Conservation (phyloP, 2,113 vertebrate species). For the Thinocorus orbignyianus region DNA sequence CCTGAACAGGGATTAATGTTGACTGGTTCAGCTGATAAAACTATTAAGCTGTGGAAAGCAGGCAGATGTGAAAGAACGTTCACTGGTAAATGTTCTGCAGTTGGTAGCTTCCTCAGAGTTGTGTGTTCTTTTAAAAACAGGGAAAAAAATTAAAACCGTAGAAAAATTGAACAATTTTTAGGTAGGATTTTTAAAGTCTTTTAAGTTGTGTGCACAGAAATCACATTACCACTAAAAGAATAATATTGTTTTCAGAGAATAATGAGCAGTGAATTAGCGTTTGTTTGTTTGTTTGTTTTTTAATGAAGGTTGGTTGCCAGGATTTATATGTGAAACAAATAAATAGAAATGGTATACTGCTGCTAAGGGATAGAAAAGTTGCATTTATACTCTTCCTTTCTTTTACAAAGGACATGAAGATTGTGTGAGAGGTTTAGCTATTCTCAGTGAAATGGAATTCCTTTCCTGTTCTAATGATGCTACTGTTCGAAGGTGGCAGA, state of each 20-base stretch:
- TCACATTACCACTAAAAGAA: neutral
- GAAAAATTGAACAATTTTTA: neutral
- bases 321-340: neutral
- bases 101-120: neutral
- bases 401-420: slow-evolving; percentile 90
- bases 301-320: neutral
- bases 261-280: neutral
- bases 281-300: neutral
- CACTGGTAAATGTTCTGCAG: slow-evolving; percentile 77
- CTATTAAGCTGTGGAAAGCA: slow-evolving; percentile 97
- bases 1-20: slow-evolving; percentile 96
- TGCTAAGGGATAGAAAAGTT: neutral
- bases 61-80: slow-evolving; percentile 93
- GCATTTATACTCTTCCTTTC: slow-evolving; percentile 1
- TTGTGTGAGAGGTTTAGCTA: slow-evolving; percentile 92
- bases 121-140: neutral
- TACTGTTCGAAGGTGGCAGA: slow-evolving; percentile 91
- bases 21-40: slow-evolving; percentile 95
- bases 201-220: neutral
- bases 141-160: neutral
- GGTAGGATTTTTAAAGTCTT: neutral
- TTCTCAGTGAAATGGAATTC: slow-evolving; percentile 89
- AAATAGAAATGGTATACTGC: neutral
- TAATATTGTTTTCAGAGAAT: neutral
- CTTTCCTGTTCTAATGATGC: slow-evolving; percentile 97